Evolutionary conservation across 2,113 vertebrate genomes (phyloP).

Genomic region (Lasiurus borealis): DNA sequence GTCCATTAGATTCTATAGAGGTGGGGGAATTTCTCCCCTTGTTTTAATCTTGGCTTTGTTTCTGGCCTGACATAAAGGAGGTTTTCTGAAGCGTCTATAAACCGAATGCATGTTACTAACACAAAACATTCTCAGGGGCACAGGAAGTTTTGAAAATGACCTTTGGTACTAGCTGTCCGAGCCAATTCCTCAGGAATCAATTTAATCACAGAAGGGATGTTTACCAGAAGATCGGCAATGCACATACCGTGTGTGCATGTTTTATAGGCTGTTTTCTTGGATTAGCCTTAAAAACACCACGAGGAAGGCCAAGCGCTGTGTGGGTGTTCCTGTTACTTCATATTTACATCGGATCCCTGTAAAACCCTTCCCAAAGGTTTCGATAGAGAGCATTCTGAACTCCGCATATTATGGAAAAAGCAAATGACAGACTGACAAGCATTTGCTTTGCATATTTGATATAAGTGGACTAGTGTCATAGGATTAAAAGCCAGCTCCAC

Average conservation of each 20-base stretch:
- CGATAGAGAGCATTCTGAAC: slow-evolving; percentile 37
- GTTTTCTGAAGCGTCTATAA: slow-evolving; percentile 31
- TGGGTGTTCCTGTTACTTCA: slow-evolving; percentile 44
- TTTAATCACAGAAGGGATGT: slow-evolving; percentile 44
- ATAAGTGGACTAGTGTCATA: not conserved
- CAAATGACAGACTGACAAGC: not conserved
- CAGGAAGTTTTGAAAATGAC: slow-evolving; percentile 72
- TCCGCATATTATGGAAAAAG: not conserved
- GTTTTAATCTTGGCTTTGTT: slow-evolving; percentile 43
- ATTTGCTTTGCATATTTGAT: slow-evolving; percentile 29
- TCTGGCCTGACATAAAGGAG: slow-evolving; percentile 46
- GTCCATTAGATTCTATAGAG: not conserved
- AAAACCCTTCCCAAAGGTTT: slow-evolving; percentile 16
- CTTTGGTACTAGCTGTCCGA: slow-evolving; percentile 44
- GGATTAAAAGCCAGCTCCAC: not conserved
- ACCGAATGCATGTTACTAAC: slow-evolving; percentile 6
- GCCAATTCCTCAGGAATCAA: slow-evolving; percentile 57
- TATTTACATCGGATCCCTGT: slow-evolving; percentile 18
- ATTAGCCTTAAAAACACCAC: slow-evolving; percentile 53
- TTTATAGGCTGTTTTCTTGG: slow-evolving; percentile 54
- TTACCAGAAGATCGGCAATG: not conserved
- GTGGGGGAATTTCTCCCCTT: not conserved
- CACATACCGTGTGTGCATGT: not conserved
- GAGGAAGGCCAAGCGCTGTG: not conserved
- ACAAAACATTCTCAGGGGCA: slow-evolving; percentile 12